phyloP scores from a whole-genome alignment of 1,140 invertebrate genomes.

The Drosophila bipectinata region DNA sequence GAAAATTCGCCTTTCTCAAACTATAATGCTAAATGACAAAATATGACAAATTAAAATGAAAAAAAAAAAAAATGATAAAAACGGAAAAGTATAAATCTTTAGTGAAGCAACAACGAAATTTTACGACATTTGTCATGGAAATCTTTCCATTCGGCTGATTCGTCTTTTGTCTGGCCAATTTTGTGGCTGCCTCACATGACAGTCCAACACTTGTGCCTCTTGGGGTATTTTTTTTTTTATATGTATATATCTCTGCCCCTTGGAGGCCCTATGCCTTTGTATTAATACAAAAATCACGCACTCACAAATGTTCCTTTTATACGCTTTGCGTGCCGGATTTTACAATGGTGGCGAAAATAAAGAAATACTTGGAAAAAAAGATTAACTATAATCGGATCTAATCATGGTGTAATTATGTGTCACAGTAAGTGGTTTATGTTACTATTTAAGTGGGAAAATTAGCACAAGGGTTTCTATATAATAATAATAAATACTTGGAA shows the following conservation, averaged over 20 bases:
- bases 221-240: background rate
- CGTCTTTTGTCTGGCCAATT: conserved; percentile 52
- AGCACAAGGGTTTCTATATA: background rate
- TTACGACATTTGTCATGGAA: conserved; percentile 56
- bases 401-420: conserved; percentile 57
- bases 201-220: conserved; percentile 14
- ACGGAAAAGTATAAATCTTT: conserved; percentile 9
- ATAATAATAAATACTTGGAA: background rate
- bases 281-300: conserved; percentile 76
- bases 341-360: conserved; percentile 40
- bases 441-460: background rate
- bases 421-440: conserved; percentile 8
- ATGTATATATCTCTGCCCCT: background rate
- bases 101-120: conserved; percentile 25
- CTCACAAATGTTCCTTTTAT: conserved; percentile 65
- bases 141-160: conserved; percentile 40
- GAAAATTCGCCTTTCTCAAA: conserved; percentile 36
- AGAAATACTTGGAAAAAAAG: conserved; percentile 28
- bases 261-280: conserved; percentile 4
- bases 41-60: conserved; percentile 72
- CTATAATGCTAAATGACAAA: conserved; percentile 79
- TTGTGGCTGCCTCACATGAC: conserved; percentile 39
- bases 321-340: conserved; percentile 66
- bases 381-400: conserved; percentile 46
- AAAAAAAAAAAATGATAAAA: conserved; percentile 23